Base-by-base conservation (phyloP, 2,113 vertebrate genomes). In the Rattus norvegicus region DNA sequence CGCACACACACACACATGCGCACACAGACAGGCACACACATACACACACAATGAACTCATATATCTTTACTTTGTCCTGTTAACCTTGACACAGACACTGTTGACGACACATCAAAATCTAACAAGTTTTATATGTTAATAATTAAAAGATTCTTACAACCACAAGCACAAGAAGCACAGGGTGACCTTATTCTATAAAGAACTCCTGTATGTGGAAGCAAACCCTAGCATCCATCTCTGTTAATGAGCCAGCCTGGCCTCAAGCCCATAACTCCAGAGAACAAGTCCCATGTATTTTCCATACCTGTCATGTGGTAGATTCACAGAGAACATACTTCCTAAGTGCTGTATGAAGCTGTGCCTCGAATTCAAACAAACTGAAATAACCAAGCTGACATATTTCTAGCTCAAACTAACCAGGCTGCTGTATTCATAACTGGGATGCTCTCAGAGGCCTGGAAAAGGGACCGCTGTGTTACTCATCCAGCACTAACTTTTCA, bases 71-170 rank as follows among this genome's bases (percentile, higher is more conserved):
- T 96, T 93, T 69, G 87, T 30, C n/a, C 20, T 63, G 43, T 2
- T 49, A 88, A 67, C 12, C 49, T 63, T 93, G 13, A 69, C 56
- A 93, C 30, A 59, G 49, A 33, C 39, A 75, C 19, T 89, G 59
- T n/a, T 28, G 26, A 67, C 28, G 26, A 80, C 5, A 63, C 2
- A 70, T 3, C 7, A 36, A 85, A 92, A 93, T 95, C 72, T 91
- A 88, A 88, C 30, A 54, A 36, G 33, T 84, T 70, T 43, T 30
- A 36, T n/a, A 93, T 63, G 16, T 22, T 89, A 69, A 56, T 33
- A 70, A 94, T 88, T 79, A 92, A 88, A 84, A 59, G 49, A 80
- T 67, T 88, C 77, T 72, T 65, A 85, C 4, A 65, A 47, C 61
- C n/a, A 14, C 4, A 85, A 85, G 39, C 39, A 47, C 26, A 30